Percentiles rank a stretch among this genome's conserved stretches.
Conservation (phyloP, 2,113 vertebrate species). For the Hydropotes inermis region DNA sequence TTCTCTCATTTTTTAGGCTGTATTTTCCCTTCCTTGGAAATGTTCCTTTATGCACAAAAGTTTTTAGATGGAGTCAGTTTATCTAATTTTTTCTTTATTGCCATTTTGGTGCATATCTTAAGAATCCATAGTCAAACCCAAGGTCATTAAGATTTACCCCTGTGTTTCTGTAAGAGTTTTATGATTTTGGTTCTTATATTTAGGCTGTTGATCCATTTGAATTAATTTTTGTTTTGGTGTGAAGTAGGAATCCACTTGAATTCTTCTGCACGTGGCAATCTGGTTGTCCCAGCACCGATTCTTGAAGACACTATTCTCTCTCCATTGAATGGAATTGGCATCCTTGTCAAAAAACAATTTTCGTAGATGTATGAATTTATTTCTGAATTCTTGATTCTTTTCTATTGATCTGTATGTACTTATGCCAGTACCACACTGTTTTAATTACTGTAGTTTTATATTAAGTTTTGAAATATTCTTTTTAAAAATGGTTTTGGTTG, state of each 20-base stretch:
- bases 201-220: background rate
- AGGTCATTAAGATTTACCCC: background rate
- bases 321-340: background rate
- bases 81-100: background rate
- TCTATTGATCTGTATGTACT: background rate
- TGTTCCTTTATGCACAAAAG: background rate
- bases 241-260: background rate
- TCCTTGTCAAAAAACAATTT: background rate
- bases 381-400: background rate
- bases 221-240: background rate
- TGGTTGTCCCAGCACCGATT: background rate
- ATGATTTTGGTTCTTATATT: background rate
- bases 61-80: background rate
- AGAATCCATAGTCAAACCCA: background rate
- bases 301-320: background rate
- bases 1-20: background rate
- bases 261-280: background rate
- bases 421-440: background rate
- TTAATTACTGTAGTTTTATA: background rate
- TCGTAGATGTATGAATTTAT: background rate
- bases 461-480: background rate
- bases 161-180: background rate
- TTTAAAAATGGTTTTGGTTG: background rate
- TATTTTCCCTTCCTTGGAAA: background rate
- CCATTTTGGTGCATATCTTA: background rate